Conservation (phyloP, 2,797 vertebrate genomes). For the Lophius americanus region DNA sequence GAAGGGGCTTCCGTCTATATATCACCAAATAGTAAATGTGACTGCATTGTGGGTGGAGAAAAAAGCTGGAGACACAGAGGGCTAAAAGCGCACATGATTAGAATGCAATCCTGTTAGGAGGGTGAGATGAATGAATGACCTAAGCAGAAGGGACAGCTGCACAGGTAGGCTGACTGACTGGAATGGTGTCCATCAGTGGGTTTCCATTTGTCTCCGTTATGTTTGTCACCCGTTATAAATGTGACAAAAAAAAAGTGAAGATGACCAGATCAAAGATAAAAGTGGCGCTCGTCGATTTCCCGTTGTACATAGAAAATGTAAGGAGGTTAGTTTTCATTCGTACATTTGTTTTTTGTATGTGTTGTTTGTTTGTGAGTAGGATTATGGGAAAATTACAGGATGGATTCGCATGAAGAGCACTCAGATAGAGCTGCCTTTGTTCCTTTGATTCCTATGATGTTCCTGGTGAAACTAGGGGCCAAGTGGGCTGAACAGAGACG, state of each 20-base stretch:
- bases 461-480: too few species aligned
- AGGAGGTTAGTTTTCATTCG: too few species aligned
- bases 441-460: too few species aligned
- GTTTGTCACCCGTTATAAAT: conserved; percentile 19
- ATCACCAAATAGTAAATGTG: conserved; percentile 48
- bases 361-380: too few species aligned
- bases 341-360: too few species aligned
- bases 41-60: conserved; percentile 54
- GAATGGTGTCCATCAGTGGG: conserved; percentile 40
- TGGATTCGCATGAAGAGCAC: too few species aligned
- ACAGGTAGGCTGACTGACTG: conserved; percentile 60
- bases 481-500: too few species aligned
- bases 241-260: conserved; percentile 12
- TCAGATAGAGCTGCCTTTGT: too few species aligned
- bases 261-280: conserved; percentile 28
- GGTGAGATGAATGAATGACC: conserved; percentile 67
- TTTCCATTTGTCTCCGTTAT: conserved; percentile 31
- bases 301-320: conserved; percentile 8
- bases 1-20: conserved; percentile 40
- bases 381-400: too few species aligned
- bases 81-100: conserved; percentile 76
- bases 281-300: conserved; percentile 23
- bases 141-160: conserved; percentile 64
- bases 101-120: conserved; percentile 74
- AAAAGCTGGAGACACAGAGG: conserved; percentile 68